These are phyloP conservation scores for Xanthostigma xanthostigma DNA, from an alignment of 2,888 invertebrate species.

Conservation along the genomic window DNA sequence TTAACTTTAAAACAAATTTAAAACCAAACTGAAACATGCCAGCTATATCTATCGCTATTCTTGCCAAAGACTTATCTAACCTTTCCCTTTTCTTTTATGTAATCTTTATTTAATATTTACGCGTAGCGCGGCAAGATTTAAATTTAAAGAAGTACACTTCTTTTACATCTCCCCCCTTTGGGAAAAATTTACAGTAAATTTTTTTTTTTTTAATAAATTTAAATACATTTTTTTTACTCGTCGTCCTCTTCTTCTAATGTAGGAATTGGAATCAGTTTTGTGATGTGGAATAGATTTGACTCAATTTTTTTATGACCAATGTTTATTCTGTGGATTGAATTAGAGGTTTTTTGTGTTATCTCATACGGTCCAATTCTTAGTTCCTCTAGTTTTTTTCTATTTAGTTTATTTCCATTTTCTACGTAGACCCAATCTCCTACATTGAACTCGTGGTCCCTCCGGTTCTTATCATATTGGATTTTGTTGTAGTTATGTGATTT, in stretches of 20 bases:
- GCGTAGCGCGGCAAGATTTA: too few species aligned
- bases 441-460: constrained; percentile 16
- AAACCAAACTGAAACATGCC: too few species aligned
- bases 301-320: constrained; percentile 15
- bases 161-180: too few species aligned
- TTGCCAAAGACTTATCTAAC: too few species aligned
- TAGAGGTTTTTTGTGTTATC: constrained; percentile 15
- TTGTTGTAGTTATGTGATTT: constrained; percentile 15
- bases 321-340: constrained; percentile 13
- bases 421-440: constrained; percentile 18
- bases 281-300: constrained; percentile 15
- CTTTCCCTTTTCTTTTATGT: too few species aligned
- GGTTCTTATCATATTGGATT: constrained; percentile 15
- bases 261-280: constrained; percentile 13
- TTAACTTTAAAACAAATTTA: too few species aligned
- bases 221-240: too few species aligned
- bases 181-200: too few species aligned
- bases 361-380: constrained; percentile 16
- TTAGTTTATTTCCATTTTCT: constrained; percentile 18
- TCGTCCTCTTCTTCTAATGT: neutral
- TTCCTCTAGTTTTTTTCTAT: constrained; percentile 19
- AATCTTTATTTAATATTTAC: too few species aligned
- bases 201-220: too few species aligned
- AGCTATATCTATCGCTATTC: too few species aligned
- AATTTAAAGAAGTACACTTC: too few species aligned